Base-by-base conservation (phyloP, 2,797 vertebrate species). In the Sebastolobus alascanus region DNA sequence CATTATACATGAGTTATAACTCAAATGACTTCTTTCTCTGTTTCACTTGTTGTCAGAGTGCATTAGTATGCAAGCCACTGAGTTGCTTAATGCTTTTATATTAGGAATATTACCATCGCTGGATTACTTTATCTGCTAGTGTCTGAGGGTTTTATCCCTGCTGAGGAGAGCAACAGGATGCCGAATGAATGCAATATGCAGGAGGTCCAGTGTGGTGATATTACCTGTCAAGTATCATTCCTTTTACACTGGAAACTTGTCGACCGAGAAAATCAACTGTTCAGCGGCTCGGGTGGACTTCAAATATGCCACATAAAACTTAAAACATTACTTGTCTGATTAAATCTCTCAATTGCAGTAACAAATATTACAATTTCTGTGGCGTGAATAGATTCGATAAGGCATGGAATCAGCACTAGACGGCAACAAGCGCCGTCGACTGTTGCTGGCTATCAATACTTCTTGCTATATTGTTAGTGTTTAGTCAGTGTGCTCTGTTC, bases 161-260 rank as follows among this genome's bases (percentile, higher is more conserved):
- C 74, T 20, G 31, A 76, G 38, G 43, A 72, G 20, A 88, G 77
- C 56, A 84, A 81, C 74, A 75, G 46, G 29, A 77, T 55, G 60
- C 70, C 54, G 40, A 74, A 79, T 82, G 68, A 84, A 84, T 69
- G 55, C 67, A 87, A 76, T 64, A 81, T 70, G 63, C 69, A 70
- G 70, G 38, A 73, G 56, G 70, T 84, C 50, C 81, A 69, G 70
- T 27, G 9, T 74, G 68, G 69, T 86, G 79, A 90, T 88, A 64
- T 82, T 73, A 89, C 82, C 84, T 73, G 75, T 83, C 82, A 84
- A 77, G 68, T 85, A 73, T 83, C 61, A 80, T 84, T 89, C 52
- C 25, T 67, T 76, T 82, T 46, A 68, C 31, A 35, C 61, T 35
- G 56, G 43, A 79, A 82, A 66, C 73, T 27, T 35, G 60, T 25